Base-by-base conservation (phyloP, 2,888 invertebrate species). In the Andrena marginata region DNA sequence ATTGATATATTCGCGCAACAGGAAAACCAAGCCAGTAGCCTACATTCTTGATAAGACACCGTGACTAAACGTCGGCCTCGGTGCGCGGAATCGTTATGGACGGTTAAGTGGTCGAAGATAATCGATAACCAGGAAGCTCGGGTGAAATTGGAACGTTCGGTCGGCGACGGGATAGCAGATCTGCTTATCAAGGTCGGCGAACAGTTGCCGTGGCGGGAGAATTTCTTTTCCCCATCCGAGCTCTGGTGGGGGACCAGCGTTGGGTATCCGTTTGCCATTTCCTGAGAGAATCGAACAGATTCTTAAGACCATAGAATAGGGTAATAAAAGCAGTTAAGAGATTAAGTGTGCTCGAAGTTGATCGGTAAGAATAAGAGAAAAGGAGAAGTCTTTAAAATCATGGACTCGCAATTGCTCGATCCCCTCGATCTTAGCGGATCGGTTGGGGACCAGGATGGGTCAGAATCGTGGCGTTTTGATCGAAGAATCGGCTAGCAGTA, bases 11-110 rank as follows among this genome's bases (percentile, higher is more conserved):
- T 84, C 83, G 70, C 68, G 70, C 82, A 84, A 84, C 71, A 84
- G 82, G 83, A 84, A 82, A 84, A 84, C 56, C 82, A 82, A 75
- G 73, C 48, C 74, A 67, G 82, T 84, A 84, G 83, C 83, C 83
- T 82, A 84, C 83, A 84, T 84, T 84, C 83, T 60, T 82, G 83
- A 84, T 84, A 84, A 84, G 83, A 78, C 82, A 82, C 82, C 82
- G 83, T 84, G 78, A 84, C 83, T 84, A 84, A 84, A 84, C 74
- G 82, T 33, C 49, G 73, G 68, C 72, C 77, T 63, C 68, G 71
- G 33, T 33, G 70, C 67, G 35, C 23, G 35, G 60, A 33, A 33
- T 71, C 75, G 51, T 80, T 81, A 80, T 54, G 71, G 67, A 70
- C 48, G 82, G 56, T 81, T 81, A 72, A 76, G 64, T 75, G 82